Evolutionary conservation across 30 jellyfish, hydroid and myxozoan species (phyloP).

Genomic region (Cassiopea andromeda): DNA sequence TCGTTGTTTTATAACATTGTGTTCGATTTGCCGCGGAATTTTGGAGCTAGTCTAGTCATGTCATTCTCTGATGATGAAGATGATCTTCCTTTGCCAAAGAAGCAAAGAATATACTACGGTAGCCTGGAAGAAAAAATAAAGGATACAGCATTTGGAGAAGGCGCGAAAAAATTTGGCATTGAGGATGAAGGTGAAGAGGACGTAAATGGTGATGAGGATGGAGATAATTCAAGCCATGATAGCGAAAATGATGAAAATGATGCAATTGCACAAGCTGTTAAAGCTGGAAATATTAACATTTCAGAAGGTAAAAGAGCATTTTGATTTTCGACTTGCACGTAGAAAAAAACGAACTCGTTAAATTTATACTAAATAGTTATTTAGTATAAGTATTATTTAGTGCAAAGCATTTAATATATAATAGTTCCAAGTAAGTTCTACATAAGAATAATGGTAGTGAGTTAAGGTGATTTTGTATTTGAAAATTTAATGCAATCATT

Average conservation of each 20-base stretch:
- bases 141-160: conserved; percentile 33
- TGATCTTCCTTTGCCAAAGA: conserved; percentile 78
- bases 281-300: conserved; percentile 74
- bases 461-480: too few relatives aligned
- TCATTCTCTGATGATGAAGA: conserved; percentile 89
- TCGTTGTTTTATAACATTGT: too few relatives aligned
- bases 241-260: conserved; percentile 29
- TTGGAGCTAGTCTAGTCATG: conserved; percentile 14
- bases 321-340: background rate
- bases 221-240: conserved; percentile 30
- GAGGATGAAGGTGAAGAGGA: conserved; percentile 13
- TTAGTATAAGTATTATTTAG: too few relatives aligned
- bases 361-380: background rate
- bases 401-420: too few relatives aligned
- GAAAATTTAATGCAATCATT: too few relatives aligned
- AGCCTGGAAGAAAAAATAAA: conserved; percentile 93
- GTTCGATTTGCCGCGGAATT: background rate
- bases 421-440: too few relatives aligned
- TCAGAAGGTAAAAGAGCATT: conserved; percentile 40
- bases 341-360: background rate
- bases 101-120: conserved; percentile 89
- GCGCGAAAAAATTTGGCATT: background rate
- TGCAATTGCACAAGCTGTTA: conserved; percentile 66
- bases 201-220: conserved; percentile 35
- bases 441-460: too few relatives aligned